phyloP scores from a whole-genome alignment of 2,113 vertebrate genomes.

The Pseudorhombus dupliciocellatus region DNA sequence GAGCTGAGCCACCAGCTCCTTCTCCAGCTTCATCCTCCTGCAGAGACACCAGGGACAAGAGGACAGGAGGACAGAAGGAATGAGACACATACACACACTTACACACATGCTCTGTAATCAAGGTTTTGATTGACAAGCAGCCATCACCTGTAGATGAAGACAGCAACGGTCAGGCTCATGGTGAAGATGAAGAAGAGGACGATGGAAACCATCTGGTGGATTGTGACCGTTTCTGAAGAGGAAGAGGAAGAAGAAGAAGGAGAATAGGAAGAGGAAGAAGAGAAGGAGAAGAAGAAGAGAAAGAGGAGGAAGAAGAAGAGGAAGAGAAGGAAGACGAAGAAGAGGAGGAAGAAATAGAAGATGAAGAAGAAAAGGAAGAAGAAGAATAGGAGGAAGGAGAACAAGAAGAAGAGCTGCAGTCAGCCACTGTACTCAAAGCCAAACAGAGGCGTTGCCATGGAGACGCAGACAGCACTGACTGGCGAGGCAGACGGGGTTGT shows the following conservation, averaged over 20 bases:
- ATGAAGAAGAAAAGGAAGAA: slow-evolving; percentile 78
- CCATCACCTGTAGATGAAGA: slow-evolving; percentile 92
- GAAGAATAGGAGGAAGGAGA: too few species aligned
- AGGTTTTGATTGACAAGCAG: background rate
- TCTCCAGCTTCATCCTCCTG: slow-evolving; percentile 94
- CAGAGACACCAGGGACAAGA: too few species aligned
- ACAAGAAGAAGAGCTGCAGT: background rate
- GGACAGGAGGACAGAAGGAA: background rate
- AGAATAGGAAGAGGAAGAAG: slow-evolving; percentile 28
- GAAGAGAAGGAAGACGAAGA: slow-evolving; percentile 36
- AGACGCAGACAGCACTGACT: slow-evolving; percentile 69
- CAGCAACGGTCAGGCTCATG: slow-evolving; percentile 82
- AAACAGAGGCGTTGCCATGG: background rate
- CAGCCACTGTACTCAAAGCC: background rate
- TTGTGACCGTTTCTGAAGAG: slow-evolving; percentile 84
- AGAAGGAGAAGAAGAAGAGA: slow-evolving; percentile 36
- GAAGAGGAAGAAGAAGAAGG: slow-evolving; percentile 9
- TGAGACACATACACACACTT: background rate
- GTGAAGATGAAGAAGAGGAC: slow-evolving; percentile 86
- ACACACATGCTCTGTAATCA: background rate
- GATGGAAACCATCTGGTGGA: slow-evolving; percentile 88
- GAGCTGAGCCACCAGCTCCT: slow-evolving; percentile 91
- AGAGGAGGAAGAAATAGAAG: slow-evolving; percentile 51
- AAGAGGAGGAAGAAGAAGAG: slow-evolving; percentile 29
- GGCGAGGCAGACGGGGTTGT: slow-evolving; percentile 82